Base-by-base conservation (phyloP, 2,113 vertebrate genomes). In the Crotalus horridus region DNA sequence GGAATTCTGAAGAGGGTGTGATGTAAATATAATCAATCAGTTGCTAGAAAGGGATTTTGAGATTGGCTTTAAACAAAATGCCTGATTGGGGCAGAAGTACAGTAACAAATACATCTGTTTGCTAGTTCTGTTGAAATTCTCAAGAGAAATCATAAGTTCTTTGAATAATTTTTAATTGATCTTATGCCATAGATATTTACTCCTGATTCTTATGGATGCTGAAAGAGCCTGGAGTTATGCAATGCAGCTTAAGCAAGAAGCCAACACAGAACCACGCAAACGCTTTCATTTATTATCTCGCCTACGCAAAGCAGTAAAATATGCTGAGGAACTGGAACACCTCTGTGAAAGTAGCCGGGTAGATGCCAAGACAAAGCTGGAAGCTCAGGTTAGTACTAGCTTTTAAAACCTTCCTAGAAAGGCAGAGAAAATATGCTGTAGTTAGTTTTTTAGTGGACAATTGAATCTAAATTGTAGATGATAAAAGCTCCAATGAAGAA, bases 171-270 rank as follows among this genome's bases (percentile, higher is more conserved):
- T 46, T 86, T 74, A n/a, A 55, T 74, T 51, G n/a, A 3, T 23
- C 54, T 46, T 90, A 81, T 26, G 85, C 4, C 9, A 1, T 58
- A 99, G 99, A 93, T 99, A 99, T 58, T 97, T 99, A 93, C 96
- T 99, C 94, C 94, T 99, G 96, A 98, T 99, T 93, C 97, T 99
- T 95, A 99, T 99, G 98, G 99, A 99, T 93, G 99, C 99, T 0
- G 99, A 99, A 94, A 97, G 99, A 87, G 99, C 99, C 29, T 99
- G 99, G 99, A 99, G 99, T 95, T 99, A 99, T 0, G 98, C 99
- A 96, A 99, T 99, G 99, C 99, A 99, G 97, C 98, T 99, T 95
- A 99, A 99, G 91, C 99, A 99, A 96, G 99, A 99, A 92, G 99
- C 99, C 24, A 99, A 99, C 96, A 99, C 99, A 0, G 99, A 99